Evolutionary conservation across 30 jellyfish, hydroid and myxozoan species (phyloP).

Genomic region (Hydractinia symbiolongicarpus): DNA sequence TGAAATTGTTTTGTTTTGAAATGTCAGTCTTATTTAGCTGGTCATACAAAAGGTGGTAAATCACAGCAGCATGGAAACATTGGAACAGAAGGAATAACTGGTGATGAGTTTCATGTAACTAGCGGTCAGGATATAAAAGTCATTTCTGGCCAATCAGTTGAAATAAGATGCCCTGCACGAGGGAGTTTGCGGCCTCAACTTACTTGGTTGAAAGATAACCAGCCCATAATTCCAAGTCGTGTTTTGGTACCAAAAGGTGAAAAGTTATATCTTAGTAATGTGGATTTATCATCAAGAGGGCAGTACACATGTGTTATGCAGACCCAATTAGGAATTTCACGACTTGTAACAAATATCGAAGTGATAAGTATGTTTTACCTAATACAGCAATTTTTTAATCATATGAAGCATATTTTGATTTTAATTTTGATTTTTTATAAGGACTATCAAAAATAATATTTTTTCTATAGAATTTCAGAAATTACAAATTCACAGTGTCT

Average conservation of each 20-base stretch:
- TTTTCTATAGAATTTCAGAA: neutral
- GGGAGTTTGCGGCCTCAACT: slow-evolving; percentile 53
- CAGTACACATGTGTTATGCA: slow-evolving; percentile 48
- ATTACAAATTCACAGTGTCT: neutral
- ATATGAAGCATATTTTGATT: neutral
- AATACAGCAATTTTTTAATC: neutral
- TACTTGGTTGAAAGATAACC: slow-evolving; percentile 49
- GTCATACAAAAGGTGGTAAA: slow-evolving; percentile 1
- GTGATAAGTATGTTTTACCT: slow-evolving; percentile 43
- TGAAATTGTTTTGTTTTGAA: too few relatives aligned
- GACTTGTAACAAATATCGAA: slow-evolving; percentile 44
- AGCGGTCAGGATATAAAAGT: neutral
- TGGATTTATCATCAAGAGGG: slow-evolving; percentile 38
- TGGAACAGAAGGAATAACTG: too few relatives aligned
- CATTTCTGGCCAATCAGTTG: slow-evolving; percentile 9
- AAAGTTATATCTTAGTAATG: slow-evolving; percentile 36
- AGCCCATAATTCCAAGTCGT: slow-evolving; percentile 26
- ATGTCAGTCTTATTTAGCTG: neutral
- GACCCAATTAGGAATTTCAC: slow-evolving; percentile 53
- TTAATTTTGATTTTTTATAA: too few relatives aligned
- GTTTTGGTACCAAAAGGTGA: slow-evolving; percentile 41
- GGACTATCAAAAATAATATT: neutral
- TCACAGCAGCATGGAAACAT: too few relatives aligned
- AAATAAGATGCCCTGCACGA: slow-evolving; percentile 59
- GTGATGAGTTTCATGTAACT: neutral